Evolutionary conservation across 2,113 vertebrate species (phyloP), one percentile per base, ranked within the genome.

Genomic region (Tretioscincus oriximinensis): DNA sequence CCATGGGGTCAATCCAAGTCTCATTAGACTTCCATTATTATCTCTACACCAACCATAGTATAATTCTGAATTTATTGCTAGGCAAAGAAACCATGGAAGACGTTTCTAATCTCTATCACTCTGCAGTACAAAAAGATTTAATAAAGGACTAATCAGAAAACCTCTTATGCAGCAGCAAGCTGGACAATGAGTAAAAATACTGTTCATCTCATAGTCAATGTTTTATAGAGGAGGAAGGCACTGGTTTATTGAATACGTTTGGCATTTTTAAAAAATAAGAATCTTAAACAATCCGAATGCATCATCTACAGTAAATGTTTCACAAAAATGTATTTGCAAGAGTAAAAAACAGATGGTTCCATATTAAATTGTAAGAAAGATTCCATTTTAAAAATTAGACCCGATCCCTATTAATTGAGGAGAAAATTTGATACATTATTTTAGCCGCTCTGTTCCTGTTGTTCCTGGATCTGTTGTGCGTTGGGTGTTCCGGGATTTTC

Each of bases 251-350:
- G 65, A 81, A 61, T 47, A 63, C 35, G 41, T 64, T 76, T 61
- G 22, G 35, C 67, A 70, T 31, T 45, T 81, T 58, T 29, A 76
- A 75, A 68, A 68, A 68, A 28, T 58, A 66, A 10, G 41, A 24
- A 45, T 45, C 31, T 61, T 63, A 70, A 31, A 35, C n/a, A 68
- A 60, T 81, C 72, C 49, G 66, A 70, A 29, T 31, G n/a, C 21
- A 63, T 75, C 54, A 61, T 76, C 41, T 63, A 82, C n/a, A 18
- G 64, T 63, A 76, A 69, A 16, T 31, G 16, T 75, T 76, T 82
- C 80, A 82, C 66, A 82, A 82, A 82, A 82, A 82, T 76, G 76
- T 70, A 69, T 76, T 73, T 70, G 73, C 80, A 82, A 82, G 66
- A 70, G 54, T 82, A 82, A 76, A 82, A 76, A 75, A 68, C 58